These are phyloP conservation scores for Amiota communis DNA, from an alignment of 2,888 invertebrate genomes.

Conservation along the genomic window DNA sequence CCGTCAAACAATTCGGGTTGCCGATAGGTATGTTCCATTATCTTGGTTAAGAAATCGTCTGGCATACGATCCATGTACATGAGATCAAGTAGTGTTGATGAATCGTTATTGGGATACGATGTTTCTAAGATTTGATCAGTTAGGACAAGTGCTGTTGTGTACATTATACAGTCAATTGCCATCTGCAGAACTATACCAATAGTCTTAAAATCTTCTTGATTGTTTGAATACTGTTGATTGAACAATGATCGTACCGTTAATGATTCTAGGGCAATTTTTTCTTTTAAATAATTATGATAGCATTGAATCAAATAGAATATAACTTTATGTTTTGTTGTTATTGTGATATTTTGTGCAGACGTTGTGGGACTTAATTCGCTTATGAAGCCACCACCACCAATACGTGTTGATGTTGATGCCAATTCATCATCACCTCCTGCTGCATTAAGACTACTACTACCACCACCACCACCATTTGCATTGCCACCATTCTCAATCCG, in stretches of 20 bases:
- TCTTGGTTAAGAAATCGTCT: slow-evolving; percentile 77
- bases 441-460: background rate
- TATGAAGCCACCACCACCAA: slow-evolving; percentile 24
- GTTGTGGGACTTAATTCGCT: slow-evolving; percentile 42
- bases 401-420: slow-evolving; percentile 54
- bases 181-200: slow-evolving; percentile 43
- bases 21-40: slow-evolving; percentile 76
- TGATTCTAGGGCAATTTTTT: slow-evolving; percentile 16
- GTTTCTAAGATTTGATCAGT: slow-evolving; percentile 68
- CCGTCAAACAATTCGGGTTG: slow-evolving; percentile 68
- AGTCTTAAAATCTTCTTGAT: slow-evolving; percentile 30
- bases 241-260: background rate
- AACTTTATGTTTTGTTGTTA: slow-evolving; percentile 64
- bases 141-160: slow-evolving; percentile 59
- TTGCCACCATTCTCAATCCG: slow-evolving; percentile 36
- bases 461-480: background rate
- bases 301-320: slow-evolving; percentile 68
- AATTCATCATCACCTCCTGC: slow-evolving; percentile 42
- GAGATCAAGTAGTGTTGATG: slow-evolving; percentile 77
- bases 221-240: background rate
- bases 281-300: slow-evolving; percentile 61
- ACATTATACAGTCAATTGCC: slow-evolving; percentile 58
- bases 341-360: slow-evolving; percentile 44
- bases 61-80: slow-evolving; percentile 78
- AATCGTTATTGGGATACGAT: slow-evolving; percentile 62